Evolutionary conservation across 1,140 invertebrate genomes (phyloP).

Genomic region (Oreohelix idahoensis): DNA sequence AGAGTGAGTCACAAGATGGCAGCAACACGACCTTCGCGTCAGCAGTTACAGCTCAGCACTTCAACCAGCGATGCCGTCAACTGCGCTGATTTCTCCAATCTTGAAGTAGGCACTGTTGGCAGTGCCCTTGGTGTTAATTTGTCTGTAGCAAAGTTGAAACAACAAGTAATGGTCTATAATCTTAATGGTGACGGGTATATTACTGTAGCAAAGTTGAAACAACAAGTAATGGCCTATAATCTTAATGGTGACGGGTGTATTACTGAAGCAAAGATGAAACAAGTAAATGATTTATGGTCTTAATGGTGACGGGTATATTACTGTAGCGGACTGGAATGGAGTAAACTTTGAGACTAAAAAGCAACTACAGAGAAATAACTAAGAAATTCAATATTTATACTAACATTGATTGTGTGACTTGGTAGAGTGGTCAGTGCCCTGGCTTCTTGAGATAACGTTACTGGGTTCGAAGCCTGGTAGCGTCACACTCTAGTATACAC

Average conservation of each 20-base stretch:
- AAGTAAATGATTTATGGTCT: background rate
- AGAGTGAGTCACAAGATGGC: constrained; percentile 30
- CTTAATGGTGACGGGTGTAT: background rate
- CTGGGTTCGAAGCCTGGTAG: too few species aligned
- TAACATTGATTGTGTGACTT: too few species aligned
- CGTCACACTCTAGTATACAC: too few species aligned
- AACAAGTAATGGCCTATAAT: background rate
- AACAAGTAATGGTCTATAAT: background rate
- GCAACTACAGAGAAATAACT: too few species aligned
- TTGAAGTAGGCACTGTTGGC: constrained; percentile 1
- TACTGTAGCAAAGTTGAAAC: background rate
- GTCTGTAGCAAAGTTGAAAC: background rate
- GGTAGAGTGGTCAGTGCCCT: too few species aligned
- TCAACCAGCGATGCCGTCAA: constrained; percentile 36
- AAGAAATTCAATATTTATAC: too few species aligned
- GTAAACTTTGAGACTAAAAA: too few species aligned
- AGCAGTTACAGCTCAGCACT: constrained; percentile 34
- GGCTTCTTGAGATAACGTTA: too few species aligned
- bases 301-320: background rate
- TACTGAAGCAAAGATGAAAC: background rate
- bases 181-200: background rate
- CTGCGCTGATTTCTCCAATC: constrained; percentile 36
- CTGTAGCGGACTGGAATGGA: background rate
- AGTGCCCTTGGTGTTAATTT: background rate
- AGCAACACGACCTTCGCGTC: constrained; percentile 26